Conservation (phyloP, 2,888 invertebrate species). For the Stegana nigrithorax region DNA sequence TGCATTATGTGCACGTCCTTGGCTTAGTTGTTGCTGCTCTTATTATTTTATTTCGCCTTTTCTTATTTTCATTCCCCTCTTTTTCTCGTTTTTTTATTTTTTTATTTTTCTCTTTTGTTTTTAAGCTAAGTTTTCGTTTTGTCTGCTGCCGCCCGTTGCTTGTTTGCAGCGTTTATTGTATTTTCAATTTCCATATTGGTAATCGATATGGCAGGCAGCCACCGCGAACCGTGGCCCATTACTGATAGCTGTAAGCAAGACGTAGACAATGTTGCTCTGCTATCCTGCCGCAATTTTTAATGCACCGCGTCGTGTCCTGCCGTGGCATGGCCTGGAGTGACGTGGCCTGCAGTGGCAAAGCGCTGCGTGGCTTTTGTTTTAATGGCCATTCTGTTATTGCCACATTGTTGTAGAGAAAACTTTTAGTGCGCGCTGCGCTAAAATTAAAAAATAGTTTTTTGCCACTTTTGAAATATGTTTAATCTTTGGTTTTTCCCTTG, state of each 20-base stretch:
- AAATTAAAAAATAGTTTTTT: conserved; percentile 52
- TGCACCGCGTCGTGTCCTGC: too few species aligned
- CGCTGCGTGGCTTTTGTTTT: neutral
- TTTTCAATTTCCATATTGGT: conserved; percentile 49
- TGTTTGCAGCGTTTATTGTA: conserved; percentile 22
- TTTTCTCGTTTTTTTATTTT: neutral
- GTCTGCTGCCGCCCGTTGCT: neutral
- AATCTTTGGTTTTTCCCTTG: conserved; percentile 2
- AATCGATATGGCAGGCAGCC: conserved; percentile 45
- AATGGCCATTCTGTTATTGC: neutral
- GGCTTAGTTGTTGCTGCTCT: conserved; percentile 16
- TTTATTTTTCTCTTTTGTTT: too few species aligned
- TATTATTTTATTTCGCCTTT: neutral
- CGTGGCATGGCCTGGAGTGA: too few species aligned
- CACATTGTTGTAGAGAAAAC: neutral
- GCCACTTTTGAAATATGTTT: conserved; percentile 16
- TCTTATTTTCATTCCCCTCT: neutral
- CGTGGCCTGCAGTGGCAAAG: too few species aligned
- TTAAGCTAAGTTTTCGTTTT: neutral
- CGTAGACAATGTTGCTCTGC: too few species aligned
- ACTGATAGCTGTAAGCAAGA: too few species aligned
- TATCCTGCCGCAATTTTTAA: too few species aligned
- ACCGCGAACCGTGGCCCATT: too few species aligned
- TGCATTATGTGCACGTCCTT: conserved; percentile 36
- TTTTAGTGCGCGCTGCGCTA: conserved; percentile 18